Evolutionary conservation across 2,888 invertebrate genomes (phyloP), one percentile per base, ranked within the genome.

Genomic region (Xestoiulus laeticollis): DNA sequence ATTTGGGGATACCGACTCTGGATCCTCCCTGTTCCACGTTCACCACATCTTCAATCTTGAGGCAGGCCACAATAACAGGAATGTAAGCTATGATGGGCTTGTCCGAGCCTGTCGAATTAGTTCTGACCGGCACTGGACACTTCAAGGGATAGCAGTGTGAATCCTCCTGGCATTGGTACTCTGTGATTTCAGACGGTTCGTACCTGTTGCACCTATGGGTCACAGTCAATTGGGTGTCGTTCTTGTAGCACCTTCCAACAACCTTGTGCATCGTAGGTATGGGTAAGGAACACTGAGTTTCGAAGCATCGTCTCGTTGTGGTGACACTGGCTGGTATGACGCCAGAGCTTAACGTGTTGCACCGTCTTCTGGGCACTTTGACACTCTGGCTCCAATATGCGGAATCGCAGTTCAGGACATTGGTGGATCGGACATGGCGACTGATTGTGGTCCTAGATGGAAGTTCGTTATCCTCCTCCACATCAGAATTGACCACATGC

Each of bases 171-270:
- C 68, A 68, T 26, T 68, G 26, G 68, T 68, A 68, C 1, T 68
- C 68, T 6, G 22, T 26, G 68, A 68, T 22, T 68, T 68, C 68
- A 8, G 68, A 68, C 22, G 68, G 68, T 12, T 68, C 26, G 68
- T 26, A 68, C 8, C 26, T 0, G 22, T 26, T 10, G 68, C 68
- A 68, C 26, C 68, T 68, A 26, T 68, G 68, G 68, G 26, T 26
- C 68, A 68, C 68, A 1, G 26, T 10, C 8, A 22, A 59, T 68
- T 22, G 26, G 12, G 26, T 10, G 68, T 26, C 68, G 26, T 68
- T 26, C 68, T 68, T 68, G 68, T 68, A 26, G 68, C 68, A 68
- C 68, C 68, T 68, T 68, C 68, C 68, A 68, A 68, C 68, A n/a
- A 68, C 68, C 26, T 26, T 68, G 68, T 26, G 26, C 26, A 68